Conservation (phyloP, 1,140 invertebrate species). For the Drosophila mauritiana region DNA sequence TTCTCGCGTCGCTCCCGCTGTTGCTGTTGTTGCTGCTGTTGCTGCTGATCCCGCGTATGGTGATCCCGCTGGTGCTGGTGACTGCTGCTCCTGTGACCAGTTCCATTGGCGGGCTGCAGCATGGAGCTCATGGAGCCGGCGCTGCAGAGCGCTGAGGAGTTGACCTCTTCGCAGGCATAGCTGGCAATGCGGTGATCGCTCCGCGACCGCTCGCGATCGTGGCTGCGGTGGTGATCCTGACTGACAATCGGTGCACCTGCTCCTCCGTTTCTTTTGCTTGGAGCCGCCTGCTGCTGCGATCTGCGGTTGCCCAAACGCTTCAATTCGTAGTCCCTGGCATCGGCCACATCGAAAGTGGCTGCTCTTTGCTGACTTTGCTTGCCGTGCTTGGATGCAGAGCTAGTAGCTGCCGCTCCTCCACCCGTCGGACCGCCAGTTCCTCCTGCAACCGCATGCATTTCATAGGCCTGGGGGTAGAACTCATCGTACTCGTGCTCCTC, state of each 20-base stretch:
- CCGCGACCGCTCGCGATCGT: constrained; percentile 75
- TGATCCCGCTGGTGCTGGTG: constrained; percentile 47
- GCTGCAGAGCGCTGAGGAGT: constrained; percentile 39
- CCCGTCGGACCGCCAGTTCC: not conserved
- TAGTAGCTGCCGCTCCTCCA: not conserved
- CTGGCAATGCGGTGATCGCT: constrained; percentile 80
- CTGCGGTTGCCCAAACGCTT: constrained; percentile 76
- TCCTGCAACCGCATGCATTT: constrained; percentile 30
- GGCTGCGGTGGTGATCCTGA: constrained; percentile 68
- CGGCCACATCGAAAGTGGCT: constrained; percentile 77
- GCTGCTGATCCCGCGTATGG: constrained; percentile 48
- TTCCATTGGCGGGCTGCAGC: constrained; percentile 46
- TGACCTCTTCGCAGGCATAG: constrained; percentile 71
- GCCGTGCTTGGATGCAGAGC: constrained; percentile 19
- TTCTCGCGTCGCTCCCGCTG: constrained; percentile 82
- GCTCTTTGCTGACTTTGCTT: constrained; percentile 67
- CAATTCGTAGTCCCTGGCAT: constrained; percentile 77
- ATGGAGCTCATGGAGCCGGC: constrained; percentile 70
- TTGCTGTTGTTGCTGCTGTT: constrained; percentile 66
- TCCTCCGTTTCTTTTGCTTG: constrained; percentile 57
- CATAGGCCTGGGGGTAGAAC: constrained; percentile 74
- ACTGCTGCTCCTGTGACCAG: constrained; percentile 22
- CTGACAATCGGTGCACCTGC: constrained; percentile 6
- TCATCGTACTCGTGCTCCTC: constrained; percentile 82
- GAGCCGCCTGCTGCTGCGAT: constrained; percentile 74